Conservation (phyloP, 2,888 invertebrate species). For the Eulithis prunata region DNA sequence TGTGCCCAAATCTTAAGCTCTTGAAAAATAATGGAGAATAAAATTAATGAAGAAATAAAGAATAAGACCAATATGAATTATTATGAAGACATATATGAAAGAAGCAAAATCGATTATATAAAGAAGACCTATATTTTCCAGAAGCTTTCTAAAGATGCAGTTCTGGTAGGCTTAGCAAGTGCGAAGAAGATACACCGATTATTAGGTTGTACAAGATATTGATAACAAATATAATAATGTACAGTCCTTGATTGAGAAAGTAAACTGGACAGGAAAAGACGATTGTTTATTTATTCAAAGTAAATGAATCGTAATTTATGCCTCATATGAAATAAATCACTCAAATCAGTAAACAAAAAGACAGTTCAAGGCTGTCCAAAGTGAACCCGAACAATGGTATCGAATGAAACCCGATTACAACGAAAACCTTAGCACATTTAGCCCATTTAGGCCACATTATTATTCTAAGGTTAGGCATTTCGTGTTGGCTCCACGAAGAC, state of each 20-base stretch:
- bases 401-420: not conserved
- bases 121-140: too few species aligned
- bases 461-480: constrained; percentile 26
- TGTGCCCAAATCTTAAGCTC: too few species aligned
- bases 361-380: not conserved
- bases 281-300: not conserved
- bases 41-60: too few species aligned
- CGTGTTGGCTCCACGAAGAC: constrained; percentile 15
- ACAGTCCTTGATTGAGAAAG: not conserved
- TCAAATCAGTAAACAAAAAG: not conserved
- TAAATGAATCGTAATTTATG: not conserved
- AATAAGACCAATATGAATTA: too few species aligned
- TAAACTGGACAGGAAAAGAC: not conserved
- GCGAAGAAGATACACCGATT: too few species aligned
- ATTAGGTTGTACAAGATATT: too few species aligned
- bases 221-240: too few species aligned
- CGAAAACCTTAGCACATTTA: constrained; percentile 20
- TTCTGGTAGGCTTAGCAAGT: too few species aligned
- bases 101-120: too few species aligned
- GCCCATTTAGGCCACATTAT: constrained; percentile 14
- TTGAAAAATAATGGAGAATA: too few species aligned
- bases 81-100: too few species aligned
- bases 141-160: too few species aligned
- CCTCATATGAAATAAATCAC: not conserved
- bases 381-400: constrained; percentile 11